Conservation (phyloP, 2,113 vertebrate genomes). For the Lycocorax pyrrhopterus region DNA sequence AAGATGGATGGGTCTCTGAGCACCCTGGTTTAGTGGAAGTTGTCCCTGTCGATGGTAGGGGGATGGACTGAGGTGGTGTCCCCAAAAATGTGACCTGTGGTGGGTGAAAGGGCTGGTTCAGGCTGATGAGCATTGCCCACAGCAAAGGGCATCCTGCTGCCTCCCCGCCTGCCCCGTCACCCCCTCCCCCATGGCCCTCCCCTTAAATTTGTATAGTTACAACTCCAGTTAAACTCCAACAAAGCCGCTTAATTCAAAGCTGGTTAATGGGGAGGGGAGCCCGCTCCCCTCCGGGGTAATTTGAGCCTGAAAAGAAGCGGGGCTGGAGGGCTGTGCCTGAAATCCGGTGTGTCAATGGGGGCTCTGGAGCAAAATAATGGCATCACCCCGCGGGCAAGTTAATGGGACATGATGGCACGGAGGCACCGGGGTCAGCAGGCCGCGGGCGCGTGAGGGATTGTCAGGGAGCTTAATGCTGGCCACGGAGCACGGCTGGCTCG, state of each 20-base stretch:
- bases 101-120: neutral
- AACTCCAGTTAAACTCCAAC: constrained; percentile 34
- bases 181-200: neutral
- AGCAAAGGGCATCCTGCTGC: neutral
- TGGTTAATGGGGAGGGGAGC: constrained; percentile 76
- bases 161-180: fast-evolving
- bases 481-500: constrained; percentile 62
- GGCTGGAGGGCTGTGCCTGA: constrained; percentile 73
- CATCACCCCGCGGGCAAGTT: constrained; percentile 82
- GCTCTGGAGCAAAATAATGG: constrained; percentile 88
- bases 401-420: constrained; percentile 87
- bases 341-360: constrained; percentile 79
- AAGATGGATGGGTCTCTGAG: neutral
- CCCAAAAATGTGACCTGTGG: neutral
- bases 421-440: constrained; percentile 82
- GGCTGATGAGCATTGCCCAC: neutral
- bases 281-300: constrained; percentile 72
- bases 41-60: neutral
- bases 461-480: constrained; percentile 87
- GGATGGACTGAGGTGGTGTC: neutral
- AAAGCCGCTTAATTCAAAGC: constrained; percentile 72
- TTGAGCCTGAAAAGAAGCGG: constrained; percentile 77
- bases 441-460: constrained; percentile 77
- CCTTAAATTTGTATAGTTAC: constrained; percentile 1
- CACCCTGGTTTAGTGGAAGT: neutral